Base-by-base conservation (phyloP, 35 echinoderm and acorn worm species). In the Antedon bifida region DNA sequence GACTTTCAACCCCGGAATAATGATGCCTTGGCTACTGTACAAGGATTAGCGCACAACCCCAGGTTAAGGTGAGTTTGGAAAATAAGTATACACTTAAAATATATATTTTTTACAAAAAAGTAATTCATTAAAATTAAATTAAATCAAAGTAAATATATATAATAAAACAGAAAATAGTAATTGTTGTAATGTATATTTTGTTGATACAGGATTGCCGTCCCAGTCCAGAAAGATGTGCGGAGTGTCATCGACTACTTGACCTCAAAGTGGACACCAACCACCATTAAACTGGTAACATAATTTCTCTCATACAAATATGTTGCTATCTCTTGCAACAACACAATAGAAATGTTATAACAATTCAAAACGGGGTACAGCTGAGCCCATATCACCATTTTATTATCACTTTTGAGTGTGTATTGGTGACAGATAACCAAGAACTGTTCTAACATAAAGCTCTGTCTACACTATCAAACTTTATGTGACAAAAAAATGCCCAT, bases 1-100 rank as follows among this genome's bases (percentile, higher is more conserved):
- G 93, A 96, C 55, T 82, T 96, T 32, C 83, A 85, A 32, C 93
- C 93, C 1, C 77, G 82, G 23, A 88, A 87, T 44, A 96, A 96
- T 76, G 89, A 86, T 36, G 89, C 93, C 26, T 91, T 89, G 89
- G 87, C 89, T 26, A 84, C 90, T 35, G 89, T 96, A 11, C 93
- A 96, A 39, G 81, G 89, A 33, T 84, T 91, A 55, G 86, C 93
- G 77, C 89, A 96, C 55, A 91, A 96, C 42, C 93, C 93, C 80
- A 82, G 93, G 35, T 64, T 96, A 32, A 96, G 93, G 93, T 96
- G 46, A 88, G 87, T 19, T 21, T n/a, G n/a, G n/a, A n/a, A n/a
- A n/a, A n/a, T n/a, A n/a, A n/a, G n/a, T n/a, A n/a, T 19, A 0
- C 3, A 75, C 23, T 73, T 3, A 78, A n/a, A n/a, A n/a, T n/a